A percentile compares a stretch with the other conserved stretches of the same genome.
Evolutionary conservation across 2,888 invertebrate genomes (phyloP).

Genomic region (Lobophora halterata): DNA sequence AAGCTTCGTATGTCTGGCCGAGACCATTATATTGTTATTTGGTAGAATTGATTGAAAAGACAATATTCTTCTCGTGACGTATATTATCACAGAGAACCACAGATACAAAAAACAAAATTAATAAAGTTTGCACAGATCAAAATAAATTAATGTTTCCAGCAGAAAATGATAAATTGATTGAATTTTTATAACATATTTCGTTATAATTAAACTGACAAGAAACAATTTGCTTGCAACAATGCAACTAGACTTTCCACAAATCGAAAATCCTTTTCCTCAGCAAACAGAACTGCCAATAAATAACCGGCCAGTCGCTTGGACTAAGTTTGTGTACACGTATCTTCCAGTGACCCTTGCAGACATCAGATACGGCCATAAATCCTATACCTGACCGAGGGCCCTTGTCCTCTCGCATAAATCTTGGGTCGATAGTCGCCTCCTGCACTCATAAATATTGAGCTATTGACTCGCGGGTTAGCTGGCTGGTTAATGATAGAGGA

Average conservation of each 20-base stretch:
- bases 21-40: too few species aligned
- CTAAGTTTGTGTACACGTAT: slow-evolving; percentile 20
- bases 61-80: too few species aligned
- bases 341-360: slow-evolving; percentile 24
- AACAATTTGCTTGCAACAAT: neutral
- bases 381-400: slow-evolving; percentile 38
- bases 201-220: neutral
- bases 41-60: too few species aligned
- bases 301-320: slow-evolving; percentile 20
- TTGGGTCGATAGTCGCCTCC: slow-evolving; percentile 42
- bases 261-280: too few species aligned
- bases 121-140: too few species aligned
- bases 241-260: neutral
- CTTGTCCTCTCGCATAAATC: slow-evolving; percentile 68
- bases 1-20: too few species aligned
- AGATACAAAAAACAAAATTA: too few species aligned
- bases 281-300: slow-evolving; percentile 19
- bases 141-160: too few species aligned
- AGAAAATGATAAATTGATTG: too few species aligned
- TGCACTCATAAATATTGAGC: slow-evolving; percentile 65
- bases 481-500: slow-evolving; percentile 26
- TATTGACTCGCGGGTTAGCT: slow-evolving; percentile 53
- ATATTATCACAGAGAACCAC: too few species aligned
- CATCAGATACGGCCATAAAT: slow-evolving; percentile 34
- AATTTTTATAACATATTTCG: too few species aligned